Conservation (phyloP, 2,113 vertebrate genomes). For the Physeter macrocephalus region DNA sequence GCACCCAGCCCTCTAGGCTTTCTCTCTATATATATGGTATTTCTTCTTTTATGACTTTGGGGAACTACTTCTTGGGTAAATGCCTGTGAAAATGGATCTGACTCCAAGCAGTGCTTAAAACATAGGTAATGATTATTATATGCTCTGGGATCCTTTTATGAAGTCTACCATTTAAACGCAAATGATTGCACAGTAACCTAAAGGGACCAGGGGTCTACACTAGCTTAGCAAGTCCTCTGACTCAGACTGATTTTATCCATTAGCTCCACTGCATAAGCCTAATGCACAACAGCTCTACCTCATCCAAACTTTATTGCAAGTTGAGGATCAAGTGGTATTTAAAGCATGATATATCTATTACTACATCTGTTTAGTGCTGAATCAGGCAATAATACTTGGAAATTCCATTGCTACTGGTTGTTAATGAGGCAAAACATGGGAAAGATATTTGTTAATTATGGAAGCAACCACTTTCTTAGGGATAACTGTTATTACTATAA, state of each 20-base stretch:
- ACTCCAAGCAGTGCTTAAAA: conserved; percentile 44
- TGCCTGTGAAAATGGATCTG: conserved; percentile 52
- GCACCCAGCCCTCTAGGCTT: background rate
- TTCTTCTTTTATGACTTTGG: conserved; percentile 50
- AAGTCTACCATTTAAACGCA: conserved; percentile 56
- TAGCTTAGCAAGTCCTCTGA: background rate
- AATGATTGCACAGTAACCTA: background rate
- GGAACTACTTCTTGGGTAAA: conserved; percentile 32
- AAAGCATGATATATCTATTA: conserved; percentile 17
- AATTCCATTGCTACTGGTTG: conserved; percentile 38
- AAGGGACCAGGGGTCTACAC: background rate
- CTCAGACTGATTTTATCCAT: background rate
- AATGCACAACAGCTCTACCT: rapidly evolving
- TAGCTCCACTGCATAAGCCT: background rate
- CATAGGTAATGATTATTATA: conserved; percentile 35
- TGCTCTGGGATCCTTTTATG: conserved; percentile 38
- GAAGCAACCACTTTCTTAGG: conserved; percentile 52
- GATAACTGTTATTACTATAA: conserved; percentile 48
- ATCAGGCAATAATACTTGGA: conserved; percentile 25
- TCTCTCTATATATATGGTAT: background rate
- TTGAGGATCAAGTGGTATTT: background rate
- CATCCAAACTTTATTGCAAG: background rate
- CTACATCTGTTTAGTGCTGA: conserved; percentile 32
- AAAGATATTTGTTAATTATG: conserved; percentile 53
- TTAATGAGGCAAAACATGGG: conserved; percentile 52